These are phyloP conservation scores for Orcinus orca DNA, from an alignment of 2,113 vertebrate species.

Conservation along the genomic window DNA sequence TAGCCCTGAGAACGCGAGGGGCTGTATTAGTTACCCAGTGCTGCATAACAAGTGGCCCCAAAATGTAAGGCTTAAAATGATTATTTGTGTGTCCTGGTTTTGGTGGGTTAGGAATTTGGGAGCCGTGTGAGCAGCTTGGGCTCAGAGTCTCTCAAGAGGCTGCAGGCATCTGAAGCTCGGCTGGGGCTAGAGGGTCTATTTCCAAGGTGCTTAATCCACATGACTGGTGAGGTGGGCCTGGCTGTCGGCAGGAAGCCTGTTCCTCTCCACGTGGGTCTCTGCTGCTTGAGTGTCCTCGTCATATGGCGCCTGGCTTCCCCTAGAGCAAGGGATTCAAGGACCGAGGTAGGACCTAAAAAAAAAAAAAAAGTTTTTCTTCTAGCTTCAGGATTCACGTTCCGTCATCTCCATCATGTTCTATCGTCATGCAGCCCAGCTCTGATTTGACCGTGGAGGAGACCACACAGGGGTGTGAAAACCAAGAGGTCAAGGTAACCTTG, in stretches of 20 bases:
- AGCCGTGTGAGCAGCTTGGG: not conserved
- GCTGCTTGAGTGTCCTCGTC: not conserved
- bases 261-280: accelerated
- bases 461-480: not conserved
- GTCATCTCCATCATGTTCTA: accelerated
- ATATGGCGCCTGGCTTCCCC: not conserved
- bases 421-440: not conserved
- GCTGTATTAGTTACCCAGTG: too few species aligned
- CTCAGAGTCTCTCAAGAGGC: accelerated
- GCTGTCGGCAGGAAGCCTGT: not conserved
- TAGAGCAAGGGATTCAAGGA: not conserved
- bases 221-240: not conserved
- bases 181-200: not conserved
- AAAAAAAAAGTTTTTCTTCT: not conserved
- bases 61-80: not conserved
- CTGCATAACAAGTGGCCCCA: not conserved
- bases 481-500: not conserved
- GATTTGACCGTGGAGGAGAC: not conserved
- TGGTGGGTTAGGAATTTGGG: not conserved
- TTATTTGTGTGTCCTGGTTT: accelerated
- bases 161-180: not conserved
- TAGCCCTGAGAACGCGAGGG: too few species aligned
- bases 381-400: not conserved
- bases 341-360: not conserved
- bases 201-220: too few species aligned